phyloP scores from a whole-genome alignment of 2,113 vertebrate species.

The Indicator indicator region DNA sequence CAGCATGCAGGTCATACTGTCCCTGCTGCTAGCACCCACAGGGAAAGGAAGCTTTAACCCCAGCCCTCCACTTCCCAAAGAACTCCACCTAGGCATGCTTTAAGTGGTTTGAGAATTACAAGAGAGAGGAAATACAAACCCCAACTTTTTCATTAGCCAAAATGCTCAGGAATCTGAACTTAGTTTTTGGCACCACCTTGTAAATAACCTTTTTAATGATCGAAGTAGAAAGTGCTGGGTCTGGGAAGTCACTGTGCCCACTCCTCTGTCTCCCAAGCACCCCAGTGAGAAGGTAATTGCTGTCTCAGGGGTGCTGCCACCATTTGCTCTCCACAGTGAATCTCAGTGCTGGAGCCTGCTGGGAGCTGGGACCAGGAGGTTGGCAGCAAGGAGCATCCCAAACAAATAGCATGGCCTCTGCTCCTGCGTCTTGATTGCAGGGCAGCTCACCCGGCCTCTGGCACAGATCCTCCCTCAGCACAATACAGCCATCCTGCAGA shows the following conservation, averaged over 20 bases:
- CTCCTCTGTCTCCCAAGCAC: neutral
- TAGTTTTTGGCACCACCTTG: neutral
- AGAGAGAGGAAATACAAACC: neutral
- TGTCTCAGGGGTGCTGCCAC: neutral
- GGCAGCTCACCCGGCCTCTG: fast-evolving
- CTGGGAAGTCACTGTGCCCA: neutral
- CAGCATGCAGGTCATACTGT: neutral
- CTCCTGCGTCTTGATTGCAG: fast-evolving
- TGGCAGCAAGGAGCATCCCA: neutral
- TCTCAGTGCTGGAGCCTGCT: neutral
- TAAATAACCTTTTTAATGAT: neutral
- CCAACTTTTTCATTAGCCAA: neutral
- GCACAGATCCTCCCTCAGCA: fast-evolving
- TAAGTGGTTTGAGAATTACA: neutral
- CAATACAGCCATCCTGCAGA: neutral
- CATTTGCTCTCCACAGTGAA: neutral
- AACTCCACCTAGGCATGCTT: fast-evolving
- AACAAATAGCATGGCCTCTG: fast-evolving
- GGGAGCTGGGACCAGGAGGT: neutral
- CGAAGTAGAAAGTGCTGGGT: fast-evolving
- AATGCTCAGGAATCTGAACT: neutral
- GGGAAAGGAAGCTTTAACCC: neutral
- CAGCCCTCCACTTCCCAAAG: neutral
- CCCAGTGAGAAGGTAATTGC: neutral
- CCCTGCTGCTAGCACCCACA: neutral